Conservation (phyloP, 2,888 invertebrate genomes). For the Celastrina argiolus region DNA sequence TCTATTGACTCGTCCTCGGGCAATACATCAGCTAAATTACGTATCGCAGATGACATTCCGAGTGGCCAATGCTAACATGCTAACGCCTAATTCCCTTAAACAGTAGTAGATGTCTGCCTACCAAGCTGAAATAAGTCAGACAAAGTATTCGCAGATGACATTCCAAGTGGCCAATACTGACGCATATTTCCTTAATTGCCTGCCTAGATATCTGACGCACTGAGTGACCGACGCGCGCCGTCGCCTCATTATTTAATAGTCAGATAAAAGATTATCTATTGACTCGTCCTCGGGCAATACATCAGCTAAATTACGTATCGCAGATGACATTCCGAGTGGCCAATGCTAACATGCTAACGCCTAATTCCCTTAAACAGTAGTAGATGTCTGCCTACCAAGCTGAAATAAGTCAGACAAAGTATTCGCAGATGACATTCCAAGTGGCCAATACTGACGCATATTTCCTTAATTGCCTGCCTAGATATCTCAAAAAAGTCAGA, state of each 20-base stretch:
- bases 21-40: conserved; percentile 60
- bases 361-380: neutral
- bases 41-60: conserved; percentile 39
- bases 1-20: conserved; percentile 67
- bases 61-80: neutral
- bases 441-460: too few species aligned
- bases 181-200: too few species aligned
- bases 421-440: too few species aligned
- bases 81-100: neutral
- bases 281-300: conserved; percentile 65
- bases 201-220: too few species aligned
- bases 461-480: too few species aligned
- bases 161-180: too few species aligned
- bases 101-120: neutral
- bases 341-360: neutral
- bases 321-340: conserved; percentile 30
- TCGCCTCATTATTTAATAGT: conserved; percentile 69
- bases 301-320: conserved; percentile 54
- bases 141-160: too few species aligned
- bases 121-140: too few species aligned
- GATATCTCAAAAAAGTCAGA: too few species aligned
- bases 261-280: conserved; percentile 75
- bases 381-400: too few species aligned
- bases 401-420: too few species aligned
- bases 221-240: conserved; percentile 45